Evolutionary conservation across 2,797 vertebrate species (phyloP).

Genomic region (Syngnathus acus): DNA sequence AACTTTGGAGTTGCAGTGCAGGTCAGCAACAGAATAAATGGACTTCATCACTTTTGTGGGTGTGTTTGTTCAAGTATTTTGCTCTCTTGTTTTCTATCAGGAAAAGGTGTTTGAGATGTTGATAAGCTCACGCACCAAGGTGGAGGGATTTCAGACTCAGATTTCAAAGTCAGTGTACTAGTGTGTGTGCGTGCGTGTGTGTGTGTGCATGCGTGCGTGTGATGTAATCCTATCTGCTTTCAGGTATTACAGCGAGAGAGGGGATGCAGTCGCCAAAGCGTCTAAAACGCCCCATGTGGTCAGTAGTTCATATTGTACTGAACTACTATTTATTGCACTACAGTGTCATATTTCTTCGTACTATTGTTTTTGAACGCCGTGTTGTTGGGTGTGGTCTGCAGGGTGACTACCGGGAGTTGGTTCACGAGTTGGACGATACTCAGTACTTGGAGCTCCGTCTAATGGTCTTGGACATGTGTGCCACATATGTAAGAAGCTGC

Average conservation of each 20-base stretch:
- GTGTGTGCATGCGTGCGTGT: too few species aligned
- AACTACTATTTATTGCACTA: background rate
- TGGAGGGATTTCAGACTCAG: constrained; percentile 83
- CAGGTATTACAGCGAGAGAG: constrained; percentile 85
- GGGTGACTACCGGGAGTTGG: constrained; percentile 85
- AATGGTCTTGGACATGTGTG: constrained; percentile 78
- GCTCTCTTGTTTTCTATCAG: constrained; percentile 44
- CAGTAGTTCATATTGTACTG: constrained; percentile 41
- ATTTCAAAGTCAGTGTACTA: constrained; percentile 77
- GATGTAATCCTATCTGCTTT: background rate
- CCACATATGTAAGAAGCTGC: constrained; percentile 72
- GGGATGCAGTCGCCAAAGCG: constrained; percentile 84
- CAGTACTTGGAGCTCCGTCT: constrained; percentile 81
- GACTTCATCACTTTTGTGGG: background rate
- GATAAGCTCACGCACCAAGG: constrained; percentile 79
- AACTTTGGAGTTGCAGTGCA: constrained; percentile 91
- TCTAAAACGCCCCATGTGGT: constrained; percentile 85
- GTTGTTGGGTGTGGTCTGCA: constrained; percentile 32
- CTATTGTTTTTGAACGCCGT: background rate
- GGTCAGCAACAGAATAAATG: constrained; percentile 54
- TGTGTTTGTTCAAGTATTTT: constrained; percentile 1
- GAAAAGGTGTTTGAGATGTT: constrained; percentile 89
- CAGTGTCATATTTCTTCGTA: background rate
- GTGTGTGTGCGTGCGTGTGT: too few species aligned
- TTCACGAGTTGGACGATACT: constrained; percentile 81